Evolutionary conservation across 2,888 invertebrate species (phyloP), one percentile per base, ranked within the genome.

Genomic region (Oithona nana): DNA sequence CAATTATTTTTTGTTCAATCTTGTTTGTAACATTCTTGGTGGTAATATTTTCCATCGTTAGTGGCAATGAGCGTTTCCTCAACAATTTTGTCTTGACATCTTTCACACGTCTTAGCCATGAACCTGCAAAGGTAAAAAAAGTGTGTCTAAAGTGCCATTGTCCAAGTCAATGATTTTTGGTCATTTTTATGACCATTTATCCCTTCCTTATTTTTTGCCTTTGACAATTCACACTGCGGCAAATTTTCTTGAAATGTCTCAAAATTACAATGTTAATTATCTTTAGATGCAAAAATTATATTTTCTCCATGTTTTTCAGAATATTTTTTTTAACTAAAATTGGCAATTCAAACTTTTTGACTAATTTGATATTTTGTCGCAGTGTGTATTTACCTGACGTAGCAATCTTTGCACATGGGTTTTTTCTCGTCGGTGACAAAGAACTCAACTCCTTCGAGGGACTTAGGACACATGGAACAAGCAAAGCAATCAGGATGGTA

Each of bases 371-470:
- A n/a, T n/a, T n/a, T n/a, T n/a, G n/a, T n/a, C n/a, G n/a, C n/a
- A n/a, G n/a, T n/a, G 2, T 2, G 16, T 24, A 26, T 26, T 26
- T 26, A 54, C 54, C 54, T 54, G 3, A 26, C 4, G 11, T 24
- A 54, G 26, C 26, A 20, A 20, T 20, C 26, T 26, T 54, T 26
- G 24, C 54, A 54, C 54, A 54, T 24, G 3, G 54, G 54, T 24
- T 54, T 26, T 24, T 54, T 24, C 20, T 54, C 54, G 24, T 54
- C 54, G 24, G 54, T 54, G 54, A 54, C 24, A 26, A 54, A 54
- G 26, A 54, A 54, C 26, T 54, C 24, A 26, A 54, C 26, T 11
- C 54, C 54, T 3, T 54, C 54, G 24, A 54, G 26, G 54, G 24
- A 54, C 22, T 16, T 20, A 4, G 54, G 54, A 22, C 54, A 54